phyloP scores from a whole-genome alignment of 2,113 vertebrate species.

The Spilogale gracilis region DNA sequence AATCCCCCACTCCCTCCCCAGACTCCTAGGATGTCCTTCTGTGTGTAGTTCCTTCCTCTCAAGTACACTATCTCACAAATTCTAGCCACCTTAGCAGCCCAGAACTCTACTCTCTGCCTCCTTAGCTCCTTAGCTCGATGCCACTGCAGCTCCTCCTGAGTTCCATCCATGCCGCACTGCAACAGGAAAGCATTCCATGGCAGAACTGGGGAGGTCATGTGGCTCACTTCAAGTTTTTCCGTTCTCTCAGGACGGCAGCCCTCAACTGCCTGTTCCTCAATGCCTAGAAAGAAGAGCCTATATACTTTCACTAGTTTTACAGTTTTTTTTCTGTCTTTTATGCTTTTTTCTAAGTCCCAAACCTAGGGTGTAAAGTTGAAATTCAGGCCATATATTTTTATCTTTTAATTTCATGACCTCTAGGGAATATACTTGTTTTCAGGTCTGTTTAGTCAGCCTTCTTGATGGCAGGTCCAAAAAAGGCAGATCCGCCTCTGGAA shows the following conservation, averaged over 20 bases:
- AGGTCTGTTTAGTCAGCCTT: background rate
- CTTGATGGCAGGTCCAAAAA: background rate
- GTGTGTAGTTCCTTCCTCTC: background rate
- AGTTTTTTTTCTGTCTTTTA: too few relatives aligned
- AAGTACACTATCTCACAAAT: background rate
- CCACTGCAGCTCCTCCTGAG: background rate
- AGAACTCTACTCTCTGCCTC: background rate
- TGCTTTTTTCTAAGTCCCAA: background rate
- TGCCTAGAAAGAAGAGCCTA: background rate
- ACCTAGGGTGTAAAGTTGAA: background rate
- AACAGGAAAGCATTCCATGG: background rate
- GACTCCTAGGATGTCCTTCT: background rate
- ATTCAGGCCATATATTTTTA: background rate
- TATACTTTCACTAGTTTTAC: background rate
- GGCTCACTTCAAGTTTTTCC: background rate
- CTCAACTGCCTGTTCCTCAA: background rate
- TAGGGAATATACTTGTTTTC: background rate
- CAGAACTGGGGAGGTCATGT: background rate
- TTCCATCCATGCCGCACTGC: background rate
- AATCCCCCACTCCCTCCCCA: background rate
- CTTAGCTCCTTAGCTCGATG: background rate
- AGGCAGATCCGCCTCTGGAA: background rate
- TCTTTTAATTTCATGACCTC: background rate
- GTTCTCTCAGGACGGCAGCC: background rate
- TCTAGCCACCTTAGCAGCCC: background rate